These are phyloP conservation scores for Ferrisia virgata DNA, from an alignment of 2,888 invertebrate genomes.

Conservation along the genomic window DNA sequence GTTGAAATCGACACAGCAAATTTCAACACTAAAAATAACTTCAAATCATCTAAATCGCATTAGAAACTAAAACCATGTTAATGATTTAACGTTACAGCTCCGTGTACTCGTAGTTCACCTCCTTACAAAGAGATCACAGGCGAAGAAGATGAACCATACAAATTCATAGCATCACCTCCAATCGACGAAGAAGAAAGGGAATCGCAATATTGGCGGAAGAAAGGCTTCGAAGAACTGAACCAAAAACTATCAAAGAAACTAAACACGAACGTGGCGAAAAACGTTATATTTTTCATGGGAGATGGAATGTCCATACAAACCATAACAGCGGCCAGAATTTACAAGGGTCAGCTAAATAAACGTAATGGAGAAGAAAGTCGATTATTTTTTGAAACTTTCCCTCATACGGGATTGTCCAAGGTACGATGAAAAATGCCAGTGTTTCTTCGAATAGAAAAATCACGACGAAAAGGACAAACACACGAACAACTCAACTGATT, in stretches of 20 bases:
- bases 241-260: background rate
- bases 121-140: background rate
- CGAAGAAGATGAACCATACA: background rate
- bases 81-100: background rate
- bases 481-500: background rate
- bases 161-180: background rate
- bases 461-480: background rate
- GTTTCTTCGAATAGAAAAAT: background rate
- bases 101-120: background rate
- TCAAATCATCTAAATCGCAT: background rate
- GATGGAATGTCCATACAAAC: slow-evolving; percentile 91
- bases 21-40: background rate
- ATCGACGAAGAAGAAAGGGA: background rate
- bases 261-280: slow-evolving; percentile 64
- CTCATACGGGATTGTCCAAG: slow-evolving; percentile 79
- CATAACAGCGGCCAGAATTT: slow-evolving; percentile 76
- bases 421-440: slow-evolving; percentile 58
- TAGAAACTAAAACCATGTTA: too few species aligned
- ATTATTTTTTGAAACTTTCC: slow-evolving; percentile 77
- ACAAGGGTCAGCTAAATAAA: slow-evolving; percentile 60
- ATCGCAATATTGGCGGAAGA: slow-evolving; percentile 22
- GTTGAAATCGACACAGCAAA: too few species aligned
- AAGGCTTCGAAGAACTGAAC: background rate
- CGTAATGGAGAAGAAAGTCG: slow-evolving; percentile 63
- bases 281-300: slow-evolving; percentile 81